Conservation (phyloP, 2,113 vertebrate genomes). For the Nesospiza acunhae region DNA sequence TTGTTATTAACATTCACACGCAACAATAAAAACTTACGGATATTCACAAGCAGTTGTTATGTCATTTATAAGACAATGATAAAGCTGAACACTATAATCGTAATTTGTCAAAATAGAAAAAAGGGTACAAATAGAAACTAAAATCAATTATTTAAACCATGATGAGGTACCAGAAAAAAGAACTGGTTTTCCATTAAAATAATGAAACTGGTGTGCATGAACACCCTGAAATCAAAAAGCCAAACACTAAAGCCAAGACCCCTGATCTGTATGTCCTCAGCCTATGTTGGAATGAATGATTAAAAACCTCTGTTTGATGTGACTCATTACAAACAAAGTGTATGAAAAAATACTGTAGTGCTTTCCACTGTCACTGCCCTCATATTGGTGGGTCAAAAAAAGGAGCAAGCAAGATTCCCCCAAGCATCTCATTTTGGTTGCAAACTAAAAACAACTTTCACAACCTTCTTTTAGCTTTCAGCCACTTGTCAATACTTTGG, state of each 20-base stretch:
- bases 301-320: not conserved
- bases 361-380: not conserved
- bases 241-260: not conserved
- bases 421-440: not conserved
- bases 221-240: not conserved
- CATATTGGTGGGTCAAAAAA: not conserved
- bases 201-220: not conserved
- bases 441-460: not conserved
- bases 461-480: not conserved
- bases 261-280: not conserved
- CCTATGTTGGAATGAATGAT: not conserved
- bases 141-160: not conserved
- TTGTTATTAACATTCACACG: conserved; percentile 9
- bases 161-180: not conserved
- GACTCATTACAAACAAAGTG: not conserved
- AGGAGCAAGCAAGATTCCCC: not conserved
- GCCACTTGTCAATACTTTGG: not conserved
- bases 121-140: not conserved
- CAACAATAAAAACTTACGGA: conserved; percentile 51
- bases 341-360: not conserved
- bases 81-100: not conserved
- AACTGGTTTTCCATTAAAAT: not conserved
- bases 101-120: conserved; percentile 15
- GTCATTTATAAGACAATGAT: conserved; percentile 50
- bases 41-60: conserved; percentile 28